Evolutionary conservation across 2,113 vertebrate species (phyloP).

Genomic region (Trichechus manatus): DNA sequence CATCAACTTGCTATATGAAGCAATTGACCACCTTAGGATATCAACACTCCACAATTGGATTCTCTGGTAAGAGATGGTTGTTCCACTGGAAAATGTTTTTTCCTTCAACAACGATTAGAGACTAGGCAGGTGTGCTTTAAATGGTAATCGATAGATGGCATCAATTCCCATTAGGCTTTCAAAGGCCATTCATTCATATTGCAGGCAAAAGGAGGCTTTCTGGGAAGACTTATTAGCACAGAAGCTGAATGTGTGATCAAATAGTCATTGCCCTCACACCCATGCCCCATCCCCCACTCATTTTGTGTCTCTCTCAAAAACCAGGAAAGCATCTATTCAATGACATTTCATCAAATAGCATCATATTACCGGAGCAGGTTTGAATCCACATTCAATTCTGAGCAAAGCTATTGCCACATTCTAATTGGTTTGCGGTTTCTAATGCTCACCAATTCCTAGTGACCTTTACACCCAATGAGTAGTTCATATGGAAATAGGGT

Average conservation of each 20-base stretch:
- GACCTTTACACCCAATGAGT: conserved; percentile 64
- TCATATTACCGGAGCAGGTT: conserved; percentile 46
- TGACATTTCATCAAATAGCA: conserved; percentile 59
- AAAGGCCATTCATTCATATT: conserved; percentile 76
- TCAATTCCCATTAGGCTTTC: conserved; percentile 81
- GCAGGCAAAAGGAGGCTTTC: conserved; percentile 44
- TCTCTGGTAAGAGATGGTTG: conserved; percentile 70
- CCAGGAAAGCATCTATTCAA: conserved; percentile 40
- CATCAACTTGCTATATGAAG: conserved; percentile 25
- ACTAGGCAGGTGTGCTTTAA: conserved; percentile 81
- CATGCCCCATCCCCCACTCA: not conserved
- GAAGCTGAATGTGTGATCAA: conserved; percentile 21
- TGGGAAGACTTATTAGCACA: conserved; percentile 69
- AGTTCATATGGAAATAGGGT: conserved; percentile 54
- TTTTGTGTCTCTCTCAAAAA: conserved; percentile 60
- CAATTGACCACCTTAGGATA: conserved; percentile 46
- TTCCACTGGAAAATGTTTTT: conserved; percentile 74
- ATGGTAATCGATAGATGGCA: conserved; percentile 81
- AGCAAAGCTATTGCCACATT: conserved; percentile 65
- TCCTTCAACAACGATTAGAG: conserved; percentile 75
- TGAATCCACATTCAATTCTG: conserved; percentile 62
- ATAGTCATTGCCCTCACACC: not conserved
- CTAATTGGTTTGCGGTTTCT: conserved; percentile 54
- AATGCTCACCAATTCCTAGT: conserved; percentile 57
- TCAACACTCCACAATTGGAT: conserved; percentile 9